Evolutionary conservation across 2,113 vertebrate genomes (phyloP), one percentile per base, ranked within the genome.

Genomic region (Otus sunia): DNA sequence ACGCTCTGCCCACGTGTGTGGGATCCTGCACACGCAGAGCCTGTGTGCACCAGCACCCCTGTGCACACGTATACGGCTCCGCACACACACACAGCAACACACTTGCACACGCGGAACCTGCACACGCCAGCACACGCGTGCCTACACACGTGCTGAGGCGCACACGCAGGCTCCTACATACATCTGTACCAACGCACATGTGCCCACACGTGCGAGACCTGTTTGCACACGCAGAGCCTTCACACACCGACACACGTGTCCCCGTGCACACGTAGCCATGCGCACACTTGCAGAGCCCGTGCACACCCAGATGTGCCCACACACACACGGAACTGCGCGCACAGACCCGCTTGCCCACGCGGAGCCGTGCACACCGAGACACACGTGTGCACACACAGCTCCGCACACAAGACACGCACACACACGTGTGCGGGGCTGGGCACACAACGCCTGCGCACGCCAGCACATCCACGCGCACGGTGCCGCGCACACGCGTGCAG

Each of bases 181-280:
- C 29, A 17, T 7, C 83, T 39, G 2, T 6, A 30, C 26, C 34
- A 9, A 8, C 0, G 15, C 56, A 43, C 53, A 17, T 1, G 0
- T 5, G 37, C 37, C 25, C 75, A 27, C n/a, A 3, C 3, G 63
- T 23, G 3, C 6, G 5, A 81, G 53, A 49, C 37, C 86, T 12
- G 27, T 59, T 53, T 47, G 79, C 53, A 49, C 47, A 9, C 18
- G 0, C 13, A 11, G 67, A 39, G 36, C 71, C 41, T n/a, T 49
- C 62, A 5, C 17, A 5, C 67, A 26, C 53, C 52, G 5, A 29
- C 20, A 11, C 47, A 1, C 2, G 3, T 23, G 21, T 26, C 25
- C 36, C 13, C 39, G 2, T 8, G 12, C 52, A 21, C 4, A 0
- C 25, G 1, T 0, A 22, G 64, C 43, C 37, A 5, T 23, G 6